Conservation (phyloP, 1,140 invertebrate genomes). For the Wasmannia auropunctata region DNA sequence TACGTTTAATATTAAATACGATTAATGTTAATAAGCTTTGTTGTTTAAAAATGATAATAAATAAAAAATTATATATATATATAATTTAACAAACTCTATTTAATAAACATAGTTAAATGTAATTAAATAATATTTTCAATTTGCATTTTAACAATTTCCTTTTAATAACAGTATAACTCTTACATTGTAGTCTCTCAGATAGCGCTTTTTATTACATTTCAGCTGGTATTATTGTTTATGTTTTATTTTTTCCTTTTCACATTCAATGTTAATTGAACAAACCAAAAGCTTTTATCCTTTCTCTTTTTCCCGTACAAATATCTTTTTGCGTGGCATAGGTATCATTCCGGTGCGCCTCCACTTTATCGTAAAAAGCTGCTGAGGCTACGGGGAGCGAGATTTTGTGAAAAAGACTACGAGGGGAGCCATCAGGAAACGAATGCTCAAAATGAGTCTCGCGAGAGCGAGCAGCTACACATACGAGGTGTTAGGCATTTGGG, state of each 20-base stretch:
- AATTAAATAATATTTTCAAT: background rate
- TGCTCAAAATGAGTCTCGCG: constrained; percentile 60
- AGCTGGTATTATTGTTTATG: background rate
- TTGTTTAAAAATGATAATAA: background rate
- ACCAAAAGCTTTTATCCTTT: background rate
- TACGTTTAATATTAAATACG: no score
- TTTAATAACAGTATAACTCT: background rate
- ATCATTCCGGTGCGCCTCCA: background rate
- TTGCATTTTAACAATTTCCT: background rate
- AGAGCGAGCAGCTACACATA: constrained; percentile 39
- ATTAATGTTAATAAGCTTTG: background rate
- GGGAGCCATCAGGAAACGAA: constrained; percentile 50
- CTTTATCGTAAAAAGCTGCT: constrained; percentile 51
- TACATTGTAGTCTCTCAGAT: background rate
- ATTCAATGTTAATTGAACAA: background rate
- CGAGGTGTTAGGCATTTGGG: constrained; percentile 63
- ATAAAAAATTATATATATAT: background rate
- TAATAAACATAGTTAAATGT: no score
- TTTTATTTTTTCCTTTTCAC: background rate
- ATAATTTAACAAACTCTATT: no score
- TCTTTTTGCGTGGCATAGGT: background rate
- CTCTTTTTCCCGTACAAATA: constrained; percentile 10
- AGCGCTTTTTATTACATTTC: background rate
- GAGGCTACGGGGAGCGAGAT: constrained; percentile 54
- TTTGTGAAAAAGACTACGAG: constrained; percentile 45